Evolutionary conservation across 2,888 invertebrate species (phyloP).

Genomic region (Phengaris arion): DNA sequence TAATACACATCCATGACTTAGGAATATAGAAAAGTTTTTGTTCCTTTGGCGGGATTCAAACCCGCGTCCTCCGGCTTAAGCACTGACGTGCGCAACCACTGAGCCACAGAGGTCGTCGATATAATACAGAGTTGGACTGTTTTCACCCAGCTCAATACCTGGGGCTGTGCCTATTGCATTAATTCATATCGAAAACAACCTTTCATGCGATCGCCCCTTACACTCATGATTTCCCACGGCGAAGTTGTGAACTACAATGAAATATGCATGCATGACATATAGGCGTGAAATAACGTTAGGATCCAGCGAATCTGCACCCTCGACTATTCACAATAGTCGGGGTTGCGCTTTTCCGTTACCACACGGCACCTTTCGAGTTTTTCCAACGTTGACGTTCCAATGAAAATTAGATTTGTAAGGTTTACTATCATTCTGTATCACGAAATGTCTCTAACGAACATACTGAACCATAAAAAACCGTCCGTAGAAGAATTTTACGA

Average conservation of each 20-base stretch:
- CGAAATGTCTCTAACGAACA: too few species aligned
- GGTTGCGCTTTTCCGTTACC: slow-evolving; percentile 43
- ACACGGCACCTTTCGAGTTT: slow-evolving; percentile 35
- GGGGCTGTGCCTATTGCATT: slow-evolving; percentile 33
- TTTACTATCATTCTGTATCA: too few species aligned
- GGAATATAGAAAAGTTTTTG: too few species aligned
- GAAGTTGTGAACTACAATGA: slow-evolving; percentile 63
- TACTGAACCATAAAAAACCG: too few species aligned
- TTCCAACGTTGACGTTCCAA: too few species aligned
- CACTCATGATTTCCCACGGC: slow-evolving; percentile 65
- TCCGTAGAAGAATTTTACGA: too few species aligned
- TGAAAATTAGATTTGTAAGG: too few species aligned
- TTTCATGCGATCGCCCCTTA: slow-evolving; percentile 34
- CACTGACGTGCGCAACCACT: too few species aligned
- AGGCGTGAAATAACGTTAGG: slow-evolving; percentile 65
- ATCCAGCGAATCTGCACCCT: slow-evolving; percentile 47
- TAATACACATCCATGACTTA: too few species aligned
- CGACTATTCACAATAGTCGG: slow-evolving; percentile 37
- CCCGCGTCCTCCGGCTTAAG: too few species aligned
- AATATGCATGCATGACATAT: slow-evolving; percentile 70
- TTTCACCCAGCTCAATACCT: neutral
- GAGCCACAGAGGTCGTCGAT: too few species aligned
- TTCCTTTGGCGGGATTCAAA: too few species aligned
- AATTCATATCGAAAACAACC: slow-evolving; percentile 43
- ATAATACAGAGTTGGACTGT: neutral